Evolutionary conservation across 2,113 vertebrate species (phyloP).

Genomic region (Arvicanthis niloticus): DNA sequence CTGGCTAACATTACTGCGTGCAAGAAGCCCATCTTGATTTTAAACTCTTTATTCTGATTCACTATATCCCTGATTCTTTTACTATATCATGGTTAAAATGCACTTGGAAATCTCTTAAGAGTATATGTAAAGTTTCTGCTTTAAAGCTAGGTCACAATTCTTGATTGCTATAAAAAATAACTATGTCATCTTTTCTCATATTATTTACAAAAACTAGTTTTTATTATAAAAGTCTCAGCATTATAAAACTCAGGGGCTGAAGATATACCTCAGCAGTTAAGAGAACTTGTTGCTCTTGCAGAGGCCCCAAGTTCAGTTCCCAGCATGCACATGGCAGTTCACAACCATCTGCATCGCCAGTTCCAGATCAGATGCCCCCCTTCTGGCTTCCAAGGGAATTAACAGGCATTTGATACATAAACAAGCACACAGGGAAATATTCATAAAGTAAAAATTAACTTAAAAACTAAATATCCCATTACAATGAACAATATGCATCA

Average conservation of each 20-base stretch:
- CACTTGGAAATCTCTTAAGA: slow-evolving; percentile 14
- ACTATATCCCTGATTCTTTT: slow-evolving; percentile 32
- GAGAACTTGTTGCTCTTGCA: neutral
- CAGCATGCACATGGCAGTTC: neutral
- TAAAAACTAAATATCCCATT: neutral
- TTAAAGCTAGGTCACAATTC: neutral
- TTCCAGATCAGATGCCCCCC: neutral
- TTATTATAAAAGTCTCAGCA: neutral
- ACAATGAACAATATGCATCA: slow-evolving; percentile 43
- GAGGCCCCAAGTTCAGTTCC: neutral
- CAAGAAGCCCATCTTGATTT: slow-evolving; percentile 57
- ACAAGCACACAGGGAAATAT: neutral
- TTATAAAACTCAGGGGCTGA: slow-evolving; percentile 29
- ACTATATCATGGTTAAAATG: slow-evolving; percentile 26
- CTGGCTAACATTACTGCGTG: slow-evolving; percentile 15
- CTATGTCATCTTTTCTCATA: slow-evolving; percentile 27
- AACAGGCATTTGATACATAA: neutral
- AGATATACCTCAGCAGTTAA: neutral
- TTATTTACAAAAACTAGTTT: slow-evolving; percentile 55
- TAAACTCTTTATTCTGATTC: slow-evolving; percentile 62
- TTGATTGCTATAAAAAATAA: slow-evolving; percentile 51
- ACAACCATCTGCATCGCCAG: neutral
- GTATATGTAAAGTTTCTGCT: neutral
- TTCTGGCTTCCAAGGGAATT: neutral
- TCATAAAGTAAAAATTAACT: neutral